phyloP scores from a whole-genome alignment of 2,888 invertebrate genomes.

The Nineta flava region DNA sequence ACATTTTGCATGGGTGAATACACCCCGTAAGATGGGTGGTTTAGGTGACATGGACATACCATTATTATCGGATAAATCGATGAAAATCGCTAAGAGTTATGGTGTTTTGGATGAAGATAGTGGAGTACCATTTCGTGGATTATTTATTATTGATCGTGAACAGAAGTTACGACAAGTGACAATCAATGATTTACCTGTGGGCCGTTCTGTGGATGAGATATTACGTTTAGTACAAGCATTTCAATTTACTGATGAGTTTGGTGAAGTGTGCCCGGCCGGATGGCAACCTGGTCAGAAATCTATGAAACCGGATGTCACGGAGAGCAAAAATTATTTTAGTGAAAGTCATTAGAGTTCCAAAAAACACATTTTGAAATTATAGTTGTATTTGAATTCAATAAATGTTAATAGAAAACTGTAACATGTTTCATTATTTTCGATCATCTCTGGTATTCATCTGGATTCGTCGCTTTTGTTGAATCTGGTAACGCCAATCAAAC shows the following conservation, averaged over 20 bases:
- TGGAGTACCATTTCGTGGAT: conserved; percentile 85
- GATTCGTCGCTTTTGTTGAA: too few species aligned
- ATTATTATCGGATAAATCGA: conserved; percentile 81
- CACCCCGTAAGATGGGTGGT: conserved; percentile 87
- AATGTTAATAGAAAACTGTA: too few species aligned
- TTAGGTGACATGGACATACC: conserved; percentile 91
- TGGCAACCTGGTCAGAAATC: conserved; percentile 89
- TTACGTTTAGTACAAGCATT: conserved; percentile 91
- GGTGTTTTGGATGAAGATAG: conserved; percentile 83
- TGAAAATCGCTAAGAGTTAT: conserved; percentile 71
- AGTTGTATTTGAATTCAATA: too few species aligned
- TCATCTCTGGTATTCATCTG: too few species aligned
- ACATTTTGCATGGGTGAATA: conserved; percentile 94
- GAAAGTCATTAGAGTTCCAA: neutral
- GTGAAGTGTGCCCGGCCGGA: conserved; percentile 88
- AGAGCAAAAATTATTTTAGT: conserved; percentile 59
- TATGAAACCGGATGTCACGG: conserved; percentile 76
- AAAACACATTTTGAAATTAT: too few species aligned
- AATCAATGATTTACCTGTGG: conserved; percentile 93
- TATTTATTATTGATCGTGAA: conserved; percentile 85
- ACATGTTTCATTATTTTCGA: too few species aligned
- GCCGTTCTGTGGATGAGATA: conserved; percentile 81
- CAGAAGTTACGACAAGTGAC: conserved; percentile 88
- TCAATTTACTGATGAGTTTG: conserved; percentile 88
- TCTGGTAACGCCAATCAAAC: too few species aligned